Conservation (phyloP, 2,888 invertebrate genomes). For the Pseudanteris insignis region DNA sequence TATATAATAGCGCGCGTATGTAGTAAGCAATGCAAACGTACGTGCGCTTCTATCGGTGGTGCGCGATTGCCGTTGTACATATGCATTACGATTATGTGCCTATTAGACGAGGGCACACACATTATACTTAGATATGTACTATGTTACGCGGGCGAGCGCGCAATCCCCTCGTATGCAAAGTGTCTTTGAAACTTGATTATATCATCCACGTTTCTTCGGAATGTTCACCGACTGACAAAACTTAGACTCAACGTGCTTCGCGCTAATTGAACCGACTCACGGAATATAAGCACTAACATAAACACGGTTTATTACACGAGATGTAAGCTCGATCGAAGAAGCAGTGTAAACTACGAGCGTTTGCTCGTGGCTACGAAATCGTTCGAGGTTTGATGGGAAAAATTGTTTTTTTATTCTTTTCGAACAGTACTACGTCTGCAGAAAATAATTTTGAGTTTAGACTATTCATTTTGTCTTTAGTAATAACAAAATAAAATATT, state of each 20-base stretch:
- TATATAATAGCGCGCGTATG: constrained; percentile 32
- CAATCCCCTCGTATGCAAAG: constrained; percentile 31
- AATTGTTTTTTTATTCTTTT: too few relatives aligned
- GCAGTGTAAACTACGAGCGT: constrained; percentile 1
- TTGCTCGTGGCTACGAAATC: not conserved
- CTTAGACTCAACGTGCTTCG: constrained; percentile 19
- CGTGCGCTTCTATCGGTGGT: constrained; percentile 38
- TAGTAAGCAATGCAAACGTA: constrained; percentile 33
- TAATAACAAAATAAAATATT: too few relatives aligned
- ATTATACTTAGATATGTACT: constrained; percentile 43
- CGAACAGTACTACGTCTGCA: too few relatives aligned
- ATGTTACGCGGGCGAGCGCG: constrained; percentile 27
- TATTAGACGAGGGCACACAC: constrained; percentile 60
- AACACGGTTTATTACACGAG: constrained; percentile 11
- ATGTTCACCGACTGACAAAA: constrained; percentile 33
- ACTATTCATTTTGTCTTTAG: too few relatives aligned
- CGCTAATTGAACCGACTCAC: constrained; percentile 27
- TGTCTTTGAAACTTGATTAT: constrained; percentile 38
- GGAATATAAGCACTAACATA: constrained; percentile 12
- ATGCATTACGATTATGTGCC: constrained; percentile 66
- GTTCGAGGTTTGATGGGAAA: too few relatives aligned
- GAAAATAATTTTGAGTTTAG: too few relatives aligned
- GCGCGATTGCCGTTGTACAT: constrained; percentile 49
- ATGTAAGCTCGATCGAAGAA: constrained; percentile 1
- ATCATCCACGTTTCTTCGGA: constrained; percentile 33